Conservation (phyloP, 2,113 vertebrate species). For the Numida meleagris region DNA sequence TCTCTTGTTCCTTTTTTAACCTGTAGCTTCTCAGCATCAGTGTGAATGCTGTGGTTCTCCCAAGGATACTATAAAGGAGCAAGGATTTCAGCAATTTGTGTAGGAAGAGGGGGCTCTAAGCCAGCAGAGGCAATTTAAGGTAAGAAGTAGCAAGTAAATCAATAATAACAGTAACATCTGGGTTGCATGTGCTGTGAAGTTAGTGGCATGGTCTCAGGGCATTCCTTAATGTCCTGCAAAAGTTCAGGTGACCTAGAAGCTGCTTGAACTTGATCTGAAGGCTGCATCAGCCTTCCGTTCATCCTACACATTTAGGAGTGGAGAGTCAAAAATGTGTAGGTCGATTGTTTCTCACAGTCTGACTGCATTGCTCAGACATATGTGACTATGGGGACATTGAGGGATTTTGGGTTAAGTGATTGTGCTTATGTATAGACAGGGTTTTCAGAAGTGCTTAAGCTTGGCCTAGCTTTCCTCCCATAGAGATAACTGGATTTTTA, state of each 20-base stretch:
- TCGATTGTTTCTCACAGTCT: neutral
- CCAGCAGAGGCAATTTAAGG: neutral
- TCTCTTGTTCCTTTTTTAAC: neutral
- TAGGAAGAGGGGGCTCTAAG: neutral
- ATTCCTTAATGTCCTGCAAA: neutral
- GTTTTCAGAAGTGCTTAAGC: neutral
- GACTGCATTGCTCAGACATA: neutral
- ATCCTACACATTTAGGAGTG: neutral
- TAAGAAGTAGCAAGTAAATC: neutral
- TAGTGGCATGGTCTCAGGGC: neutral
- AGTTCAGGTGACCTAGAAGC: neutral
- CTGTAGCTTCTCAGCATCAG: neutral
- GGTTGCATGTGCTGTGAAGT: rapidly evolving
- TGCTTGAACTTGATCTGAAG: neutral
- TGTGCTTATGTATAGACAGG: neutral
- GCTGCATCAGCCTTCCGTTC: neutral
- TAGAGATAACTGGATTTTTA: neutral
- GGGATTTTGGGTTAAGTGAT: neutral
- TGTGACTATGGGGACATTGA: neutral
- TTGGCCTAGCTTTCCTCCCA: neutral
- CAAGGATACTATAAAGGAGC: neutral
- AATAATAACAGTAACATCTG: neutral
- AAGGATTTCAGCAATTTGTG: neutral
- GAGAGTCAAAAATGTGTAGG: neutral
- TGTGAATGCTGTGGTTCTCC: neutral